phyloP scores from a whole-genome alignment of 2,113 vertebrate genomes.

The Dolichallabes microphthalmus region DNA sequence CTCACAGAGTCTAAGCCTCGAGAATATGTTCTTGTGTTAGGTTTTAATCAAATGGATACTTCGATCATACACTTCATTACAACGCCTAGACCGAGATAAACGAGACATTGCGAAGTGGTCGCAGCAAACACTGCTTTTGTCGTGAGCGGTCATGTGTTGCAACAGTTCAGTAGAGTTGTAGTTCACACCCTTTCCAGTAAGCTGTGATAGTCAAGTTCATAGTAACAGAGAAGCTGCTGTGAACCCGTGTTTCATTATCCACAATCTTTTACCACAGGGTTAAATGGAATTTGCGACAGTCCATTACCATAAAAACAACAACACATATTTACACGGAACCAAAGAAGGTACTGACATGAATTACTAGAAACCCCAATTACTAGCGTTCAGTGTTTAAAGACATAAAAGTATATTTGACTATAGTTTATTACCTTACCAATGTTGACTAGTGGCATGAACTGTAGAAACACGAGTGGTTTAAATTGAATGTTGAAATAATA shows the following conservation, averaged over 20 bases:
- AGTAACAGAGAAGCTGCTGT: background rate
- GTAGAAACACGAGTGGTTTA: background rate
- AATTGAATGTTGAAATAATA: background rate
- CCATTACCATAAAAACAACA: background rate
- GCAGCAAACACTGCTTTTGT: background rate
- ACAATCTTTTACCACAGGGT: background rate
- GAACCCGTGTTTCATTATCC: background rate
- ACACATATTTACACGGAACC: background rate
- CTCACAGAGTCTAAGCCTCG: background rate
- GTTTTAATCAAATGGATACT: background rate
- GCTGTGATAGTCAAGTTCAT: background rate
- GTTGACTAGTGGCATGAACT: background rate
- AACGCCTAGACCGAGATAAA: no score
- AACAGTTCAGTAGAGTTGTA: slow-evolving; percentile 23
- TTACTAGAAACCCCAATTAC: no score
- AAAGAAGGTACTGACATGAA: background rate
- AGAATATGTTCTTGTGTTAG: background rate
- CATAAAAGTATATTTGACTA: background rate
- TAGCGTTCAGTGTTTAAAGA: no score
- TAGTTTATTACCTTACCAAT: background rate
- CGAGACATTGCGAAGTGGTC: background rate
- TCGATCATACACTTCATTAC: background rate
- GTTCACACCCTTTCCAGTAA: slow-evolving; percentile 31
- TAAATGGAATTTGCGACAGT: background rate
- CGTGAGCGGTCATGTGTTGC: slow-evolving; percentile 19